Evolutionary conservation across 2,113 vertebrate genomes (phyloP).

Genomic region (Prunella fulvescens): DNA sequence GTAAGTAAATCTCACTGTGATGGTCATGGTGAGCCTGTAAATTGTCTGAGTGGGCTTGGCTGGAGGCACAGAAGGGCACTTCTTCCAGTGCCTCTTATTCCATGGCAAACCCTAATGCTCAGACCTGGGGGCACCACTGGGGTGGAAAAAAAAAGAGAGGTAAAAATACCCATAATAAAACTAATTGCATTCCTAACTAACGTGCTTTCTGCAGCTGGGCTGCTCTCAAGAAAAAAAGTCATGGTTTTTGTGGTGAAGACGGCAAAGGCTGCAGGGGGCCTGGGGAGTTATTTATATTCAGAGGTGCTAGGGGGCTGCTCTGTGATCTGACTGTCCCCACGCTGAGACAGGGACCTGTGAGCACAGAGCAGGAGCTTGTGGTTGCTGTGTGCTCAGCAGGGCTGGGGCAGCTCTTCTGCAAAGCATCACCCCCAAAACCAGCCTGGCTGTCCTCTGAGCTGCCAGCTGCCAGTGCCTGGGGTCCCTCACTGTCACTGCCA

Average conservation of each 20-base stretch:
- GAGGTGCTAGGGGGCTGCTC: background rate
- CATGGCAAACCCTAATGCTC: background rate
- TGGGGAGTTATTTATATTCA: background rate
- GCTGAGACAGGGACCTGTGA: rapidly evolving
- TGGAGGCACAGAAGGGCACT: background rate
- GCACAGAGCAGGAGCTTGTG: too few relatives aligned
- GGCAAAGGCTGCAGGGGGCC: background rate
- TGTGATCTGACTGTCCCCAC: background rate
- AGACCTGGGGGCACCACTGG: background rate
- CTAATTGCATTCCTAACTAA: background rate
- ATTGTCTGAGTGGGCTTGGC: background rate
- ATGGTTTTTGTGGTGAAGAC: background rate
- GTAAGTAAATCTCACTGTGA: background rate
- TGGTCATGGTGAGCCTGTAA: background rate
- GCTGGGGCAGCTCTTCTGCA: background rate
- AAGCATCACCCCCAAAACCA: rapidly evolving
- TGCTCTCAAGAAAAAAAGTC: rapidly evolving
- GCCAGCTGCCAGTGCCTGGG: background rate
- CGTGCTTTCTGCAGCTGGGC: background rate
- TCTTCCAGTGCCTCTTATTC: background rate
- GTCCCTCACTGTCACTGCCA: background rate
- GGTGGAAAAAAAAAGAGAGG: background rate
- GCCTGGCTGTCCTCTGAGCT: rapidly evolving
- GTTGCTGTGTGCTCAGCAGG: background rate
- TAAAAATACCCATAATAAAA: background rate